Evolutionary conservation across 2,888 invertebrate species (phyloP), one percentile per base, ranked within the genome.

Genomic region (Pyrgus malvae): DNA sequence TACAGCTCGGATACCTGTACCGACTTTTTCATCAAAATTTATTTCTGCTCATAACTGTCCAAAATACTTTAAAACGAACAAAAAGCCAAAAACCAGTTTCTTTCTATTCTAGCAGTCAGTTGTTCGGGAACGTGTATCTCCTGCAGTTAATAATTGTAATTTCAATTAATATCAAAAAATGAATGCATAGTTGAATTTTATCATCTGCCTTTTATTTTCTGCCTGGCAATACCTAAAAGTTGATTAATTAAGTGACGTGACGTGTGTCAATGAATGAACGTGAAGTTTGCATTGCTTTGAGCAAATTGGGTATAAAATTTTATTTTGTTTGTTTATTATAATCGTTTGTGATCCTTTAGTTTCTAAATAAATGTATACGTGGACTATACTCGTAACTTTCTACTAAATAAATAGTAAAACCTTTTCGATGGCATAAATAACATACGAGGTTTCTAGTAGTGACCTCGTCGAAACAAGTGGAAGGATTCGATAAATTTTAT

Each of bases 401-500:
- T n/a, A 45, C 16, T 33, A 54, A 46, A 40, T 40, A 53, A 27
- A 29, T 5, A 51, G 35, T 37, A 44, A 37, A 37, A n/a, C n/a
- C 14, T 31, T 37, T 21, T 11, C 31, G 8, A 54, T 54, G 53
- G 3, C 46, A 21, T 29, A 12, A 23, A 40, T 23, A 33, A 29
- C 31, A 9, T 16, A 12, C n/a, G 53, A 40, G 53, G 53, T 60
- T 55, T 51, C 40, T 19, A 48, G 45, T 57, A 73, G 76, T 86
- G 84, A 87, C 85, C 84, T 86, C 85, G 76, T 65, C 76, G 69
- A 72, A 68, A 73, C 71, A 72, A 76, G 75, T 74, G 75, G 79
- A 83, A 84, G 82, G 79, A 80, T 85, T 66, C 76, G 78, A 78
- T 81, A 77, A 74, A 73, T 80, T 80, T 78, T 81, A 76, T 78